A percentile compares a stretch with the other conserved stretches of the same genome.
Conservation (phyloP, 1,140 invertebrate species). For the Philotrypesis tridentata region DNA sequence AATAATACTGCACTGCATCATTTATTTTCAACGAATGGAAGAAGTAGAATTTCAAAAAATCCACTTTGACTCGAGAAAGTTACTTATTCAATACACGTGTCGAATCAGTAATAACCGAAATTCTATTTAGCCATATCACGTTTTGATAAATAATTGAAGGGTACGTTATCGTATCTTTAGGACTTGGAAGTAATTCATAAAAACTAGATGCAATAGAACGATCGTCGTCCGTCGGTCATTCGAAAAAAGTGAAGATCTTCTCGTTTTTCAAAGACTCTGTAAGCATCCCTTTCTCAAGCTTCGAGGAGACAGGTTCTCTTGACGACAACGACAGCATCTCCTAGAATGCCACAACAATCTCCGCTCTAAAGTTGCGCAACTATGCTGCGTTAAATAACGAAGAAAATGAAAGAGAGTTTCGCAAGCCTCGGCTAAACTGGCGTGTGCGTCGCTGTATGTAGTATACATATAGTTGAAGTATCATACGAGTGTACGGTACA, state of each 20-base stretch:
- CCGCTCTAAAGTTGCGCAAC: conserved; percentile 17
- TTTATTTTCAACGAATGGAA: no score
- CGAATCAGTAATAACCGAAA: no score
- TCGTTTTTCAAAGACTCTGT: neutral
- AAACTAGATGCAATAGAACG: no score
- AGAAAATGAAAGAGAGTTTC: neutral
- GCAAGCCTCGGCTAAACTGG: neutral
- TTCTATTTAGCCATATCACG: no score
- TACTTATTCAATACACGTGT: no score
- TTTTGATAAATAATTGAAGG: no score
- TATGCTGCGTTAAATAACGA: neutral
- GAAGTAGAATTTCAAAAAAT: no score
- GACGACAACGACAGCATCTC: neutral
- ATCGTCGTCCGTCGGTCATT: no score
- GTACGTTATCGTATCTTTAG: no score
- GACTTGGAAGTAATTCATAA: no score
- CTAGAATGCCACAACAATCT: neutral
- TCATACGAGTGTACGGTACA: neutral
- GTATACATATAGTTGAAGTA: neutral
- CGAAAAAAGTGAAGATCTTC: neutral
- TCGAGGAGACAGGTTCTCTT: neutral
- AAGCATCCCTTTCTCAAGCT: neutral
- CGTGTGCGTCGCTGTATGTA: neutral
- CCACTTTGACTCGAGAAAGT: no score
- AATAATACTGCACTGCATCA: no score